Conservation (phyloP, 2,797 vertebrate species). For the Crenuchus spilurus region DNA sequence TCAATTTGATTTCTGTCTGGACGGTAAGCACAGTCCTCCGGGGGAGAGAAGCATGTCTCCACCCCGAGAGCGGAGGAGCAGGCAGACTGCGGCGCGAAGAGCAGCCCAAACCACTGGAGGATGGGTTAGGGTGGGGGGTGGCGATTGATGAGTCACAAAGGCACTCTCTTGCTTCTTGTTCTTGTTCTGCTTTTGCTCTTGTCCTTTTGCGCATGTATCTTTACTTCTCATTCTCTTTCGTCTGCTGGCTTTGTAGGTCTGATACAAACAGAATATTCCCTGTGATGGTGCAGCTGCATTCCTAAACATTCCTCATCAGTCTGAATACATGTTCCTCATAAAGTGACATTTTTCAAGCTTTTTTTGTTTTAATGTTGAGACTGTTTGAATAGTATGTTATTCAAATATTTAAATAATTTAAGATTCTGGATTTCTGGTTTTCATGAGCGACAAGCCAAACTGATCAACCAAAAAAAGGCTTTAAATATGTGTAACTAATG, state of each 20-base stretch:
- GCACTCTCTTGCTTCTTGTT: background rate
- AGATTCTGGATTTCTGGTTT: too few relatives aligned
- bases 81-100: background rate
- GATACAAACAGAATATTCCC: too few relatives aligned
- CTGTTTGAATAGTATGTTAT: too few relatives aligned
- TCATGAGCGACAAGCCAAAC: too few relatives aligned
- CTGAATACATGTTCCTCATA: background rate
- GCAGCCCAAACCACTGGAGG: slow-evolving; percentile 4
- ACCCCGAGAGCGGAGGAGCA: background rate
- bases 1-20: background rate
- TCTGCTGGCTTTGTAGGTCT: slow-evolving; percentile 6
- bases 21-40: background rate
- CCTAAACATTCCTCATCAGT: background rate
- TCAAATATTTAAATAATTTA: too few relatives aligned
- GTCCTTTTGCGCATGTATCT: slow-evolving; percentile 4
- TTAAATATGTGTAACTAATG: too few relatives aligned
- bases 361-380: too few relatives aligned
- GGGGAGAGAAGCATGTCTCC: background rate
- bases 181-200: background rate
- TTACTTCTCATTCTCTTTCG: background rate
- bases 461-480: too few relatives aligned
- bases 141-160: slow-evolving; percentile 12
- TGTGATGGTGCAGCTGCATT: too few relatives aligned
- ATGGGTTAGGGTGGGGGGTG: background rate
- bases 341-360: too few relatives aligned